phyloP scores from a whole-genome alignment of 2,888 invertebrate species.

The Volucella inanis region DNA sequence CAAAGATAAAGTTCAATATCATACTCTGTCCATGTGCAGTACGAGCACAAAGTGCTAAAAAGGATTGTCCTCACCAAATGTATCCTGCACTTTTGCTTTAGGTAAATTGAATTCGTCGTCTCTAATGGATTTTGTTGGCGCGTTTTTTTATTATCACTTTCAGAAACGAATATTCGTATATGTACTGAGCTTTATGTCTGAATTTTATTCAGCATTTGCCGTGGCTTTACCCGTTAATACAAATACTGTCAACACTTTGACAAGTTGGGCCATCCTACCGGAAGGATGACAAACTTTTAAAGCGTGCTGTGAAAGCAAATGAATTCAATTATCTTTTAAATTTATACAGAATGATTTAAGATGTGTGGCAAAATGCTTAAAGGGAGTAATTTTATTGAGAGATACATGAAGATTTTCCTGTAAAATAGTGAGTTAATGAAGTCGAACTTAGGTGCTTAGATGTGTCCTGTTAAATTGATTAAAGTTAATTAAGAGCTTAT shows the following conservation, averaged over 20 bases:
- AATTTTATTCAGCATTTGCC: conserved; percentile 54
- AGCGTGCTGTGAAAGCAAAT: conserved; percentile 44
- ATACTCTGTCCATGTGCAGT: neutral
- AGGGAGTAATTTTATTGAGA: neutral
- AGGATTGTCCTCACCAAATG: conserved; percentile 12
- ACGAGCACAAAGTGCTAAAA: neutral
- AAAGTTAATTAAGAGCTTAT: too few relatives aligned
- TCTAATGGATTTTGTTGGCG: conserved; percentile 68
- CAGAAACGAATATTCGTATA: neutral
- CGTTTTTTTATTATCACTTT: conserved; percentile 51
- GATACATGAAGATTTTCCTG: neutral
- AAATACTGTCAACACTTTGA: neutral
- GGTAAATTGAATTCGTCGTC: conserved; percentile 67
- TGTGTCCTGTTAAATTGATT: too few relatives aligned
- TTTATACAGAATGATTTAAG: conserved; percentile 16
- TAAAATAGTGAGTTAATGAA: neutral
- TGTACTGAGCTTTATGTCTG: conserved; percentile 35
- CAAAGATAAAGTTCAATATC: too few relatives aligned
- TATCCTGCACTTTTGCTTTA: conserved; percentile 22
- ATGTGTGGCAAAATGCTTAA: neutral
- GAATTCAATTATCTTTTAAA: conserved; percentile 56
- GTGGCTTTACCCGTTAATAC: conserved; percentile 26
- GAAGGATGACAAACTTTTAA: conserved; percentile 22
- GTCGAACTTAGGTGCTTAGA: too few relatives aligned
- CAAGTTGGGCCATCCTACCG: neutral